These are phyloP conservation scores for Elanoides forficatus DNA, from an alignment of 2,113 vertebrate genomes.

Conservation along the genomic window DNA sequence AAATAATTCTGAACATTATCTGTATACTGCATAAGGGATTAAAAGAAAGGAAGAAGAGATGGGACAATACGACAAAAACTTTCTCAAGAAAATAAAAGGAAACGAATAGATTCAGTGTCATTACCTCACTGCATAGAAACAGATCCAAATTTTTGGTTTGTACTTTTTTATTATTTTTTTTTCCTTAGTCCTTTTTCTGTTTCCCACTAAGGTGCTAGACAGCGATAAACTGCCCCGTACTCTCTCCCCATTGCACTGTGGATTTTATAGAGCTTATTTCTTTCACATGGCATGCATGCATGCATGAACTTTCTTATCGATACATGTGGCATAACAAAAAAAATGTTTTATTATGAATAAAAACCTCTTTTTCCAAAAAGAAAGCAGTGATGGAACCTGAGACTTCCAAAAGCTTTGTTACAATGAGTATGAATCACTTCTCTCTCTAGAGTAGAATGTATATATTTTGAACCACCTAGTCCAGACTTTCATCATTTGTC, in stretches of 20 bases:
- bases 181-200: background rate
- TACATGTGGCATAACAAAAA: background rate
- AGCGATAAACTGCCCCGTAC: background rate
- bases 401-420: background rate
- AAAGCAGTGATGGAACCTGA: background rate
- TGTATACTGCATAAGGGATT: background rate
- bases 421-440: background rate
- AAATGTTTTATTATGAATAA: slow-evolving; percentile 18
- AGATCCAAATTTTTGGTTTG: background rate
- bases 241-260: background rate
- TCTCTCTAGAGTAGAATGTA: background rate
- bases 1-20: background rate
- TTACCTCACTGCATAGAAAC: background rate
- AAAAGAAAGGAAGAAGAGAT: background rate
- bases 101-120: background rate
- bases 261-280: background rate
- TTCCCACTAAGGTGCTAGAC: background rate
- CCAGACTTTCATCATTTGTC: background rate
- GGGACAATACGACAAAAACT: background rate
- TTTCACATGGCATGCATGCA: background rate
- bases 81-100: background rate
- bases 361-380: background rate
- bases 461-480: background rate
- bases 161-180: background rate
- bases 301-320: background rate